Evolutionary conservation across 2,888 invertebrate genomes (phyloP).

Genomic region (Cerastis leucographa): DNA sequence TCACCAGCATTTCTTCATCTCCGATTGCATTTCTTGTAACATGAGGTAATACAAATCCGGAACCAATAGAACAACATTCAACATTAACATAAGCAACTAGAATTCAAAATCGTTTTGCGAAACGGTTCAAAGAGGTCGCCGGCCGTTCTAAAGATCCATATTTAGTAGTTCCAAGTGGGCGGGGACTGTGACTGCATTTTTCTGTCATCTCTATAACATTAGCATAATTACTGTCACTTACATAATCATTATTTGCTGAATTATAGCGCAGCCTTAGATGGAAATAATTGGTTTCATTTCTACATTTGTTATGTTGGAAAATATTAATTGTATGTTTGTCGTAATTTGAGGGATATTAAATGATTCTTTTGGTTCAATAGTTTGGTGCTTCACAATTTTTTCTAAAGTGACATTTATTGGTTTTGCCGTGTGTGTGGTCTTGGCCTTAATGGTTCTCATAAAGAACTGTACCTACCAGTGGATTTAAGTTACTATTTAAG

Average conservation of each 20-base stretch:
- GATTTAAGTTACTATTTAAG: neutral
- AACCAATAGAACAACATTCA: constrained; percentile 36
- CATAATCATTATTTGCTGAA: constrained; percentile 48
- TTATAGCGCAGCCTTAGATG: constrained; percentile 42
- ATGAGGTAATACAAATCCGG: constrained; percentile 37
- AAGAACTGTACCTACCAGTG: neutral
- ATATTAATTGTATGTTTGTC: constrained; percentile 51
- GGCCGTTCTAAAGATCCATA: constrained; percentile 43
- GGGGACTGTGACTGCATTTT: constrained; percentile 46
- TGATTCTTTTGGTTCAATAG: constrained; percentile 16
- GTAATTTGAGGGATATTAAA: constrained; percentile 38
- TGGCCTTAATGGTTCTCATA: neutral
- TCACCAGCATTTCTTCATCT: constrained; percentile 22
- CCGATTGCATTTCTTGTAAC: constrained; percentile 30
- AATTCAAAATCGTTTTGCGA: constrained; percentile 44
- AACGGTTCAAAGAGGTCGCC: constrained; percentile 51
- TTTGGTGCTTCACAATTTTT: constrained; percentile 8
- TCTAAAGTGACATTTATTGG: constrained; percentile 33
- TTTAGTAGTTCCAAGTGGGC: constrained; percentile 51
- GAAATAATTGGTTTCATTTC: constrained; percentile 46
- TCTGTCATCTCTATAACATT: constrained; percentile 58
- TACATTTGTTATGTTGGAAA: constrained; percentile 35
- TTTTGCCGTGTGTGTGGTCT: constrained; percentile 43
- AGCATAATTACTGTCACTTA: constrained; percentile 59
- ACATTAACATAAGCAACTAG: constrained; percentile 42